Percentiles rank a stretch among this genome's conserved stretches.
These are phyloP conservation scores for Drosophila albomicans DNA, from an alignment of 1,140 invertebrate genomes.

Conservation along the genomic window DNA sequence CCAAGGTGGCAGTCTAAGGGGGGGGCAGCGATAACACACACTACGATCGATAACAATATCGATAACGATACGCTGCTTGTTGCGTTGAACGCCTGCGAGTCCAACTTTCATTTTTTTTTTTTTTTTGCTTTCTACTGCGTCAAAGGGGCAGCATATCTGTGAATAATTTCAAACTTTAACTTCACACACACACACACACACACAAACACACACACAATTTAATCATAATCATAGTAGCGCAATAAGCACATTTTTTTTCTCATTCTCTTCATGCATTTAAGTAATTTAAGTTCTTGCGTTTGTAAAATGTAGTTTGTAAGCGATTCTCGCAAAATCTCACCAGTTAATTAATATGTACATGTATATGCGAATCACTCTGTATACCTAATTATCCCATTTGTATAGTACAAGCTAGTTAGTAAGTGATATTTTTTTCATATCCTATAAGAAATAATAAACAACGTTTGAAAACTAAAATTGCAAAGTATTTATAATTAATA, in stretches of 20 bases:
- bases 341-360: constrained; percentile 59
- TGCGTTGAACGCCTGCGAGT: constrained; percentile 71
- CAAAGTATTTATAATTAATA: too few relatives aligned
- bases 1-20: constrained; percentile 61
- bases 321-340: constrained; percentile 58
- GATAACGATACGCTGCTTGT: constrained; percentile 52
- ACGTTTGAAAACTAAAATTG: not conserved
- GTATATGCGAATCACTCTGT: constrained; percentile 5
- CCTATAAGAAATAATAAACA: constrained; percentile 38
- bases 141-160: constrained; percentile 58
- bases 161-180: constrained; percentile 39
- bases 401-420: constrained; percentile 30
- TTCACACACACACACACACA: constrained; percentile 15
- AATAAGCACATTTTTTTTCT: constrained; percentile 29
- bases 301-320: constrained; percentile 60
- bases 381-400: constrained; percentile 11
- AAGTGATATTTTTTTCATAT: constrained; percentile 53
- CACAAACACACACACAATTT: constrained; percentile 4
- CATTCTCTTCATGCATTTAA: constrained; percentile 41
- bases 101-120: constrained; percentile 21
- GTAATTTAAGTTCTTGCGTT: constrained; percentile 64
- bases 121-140: constrained; percentile 12
- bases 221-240: constrained; percentile 3
- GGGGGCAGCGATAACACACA: constrained; percentile 11
- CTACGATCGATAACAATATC: constrained; percentile 16